phyloP scores from a whole-genome alignment of 35 echinoderm and acorn worm genomes.

The Anneissia japonica region DNA sequence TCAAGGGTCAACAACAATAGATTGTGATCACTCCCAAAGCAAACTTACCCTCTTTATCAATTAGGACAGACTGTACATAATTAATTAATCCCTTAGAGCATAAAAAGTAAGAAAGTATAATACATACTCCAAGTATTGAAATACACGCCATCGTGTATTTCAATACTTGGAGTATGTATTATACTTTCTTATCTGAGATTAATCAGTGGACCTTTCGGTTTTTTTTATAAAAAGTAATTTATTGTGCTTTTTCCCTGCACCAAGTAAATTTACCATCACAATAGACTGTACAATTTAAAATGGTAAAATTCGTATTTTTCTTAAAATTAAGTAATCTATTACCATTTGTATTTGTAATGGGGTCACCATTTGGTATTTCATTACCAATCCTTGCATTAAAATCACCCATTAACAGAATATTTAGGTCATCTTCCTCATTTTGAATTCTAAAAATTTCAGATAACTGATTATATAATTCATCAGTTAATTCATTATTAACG shows the following conservation, averaged over 20 bases:
- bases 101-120: background rate
- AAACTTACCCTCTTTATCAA: too few relatives aligned
- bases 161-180: too few relatives aligned
- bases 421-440: background rate
- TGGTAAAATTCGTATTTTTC: background rate
- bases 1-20: too few relatives aligned
- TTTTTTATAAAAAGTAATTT: too few relatives aligned
- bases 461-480: background rate
- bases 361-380: constrained; percentile 1
- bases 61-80: background rate
- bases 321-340: background rate
- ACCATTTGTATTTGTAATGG: background rate
- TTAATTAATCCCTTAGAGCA: background rate
- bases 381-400: constrained; percentile 2
- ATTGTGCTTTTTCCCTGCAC: background rate
- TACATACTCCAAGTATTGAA: too few relatives aligned
- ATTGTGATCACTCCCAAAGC: too few relatives aligned
- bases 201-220: too few relatives aligned
- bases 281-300: background rate
- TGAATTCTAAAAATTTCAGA: background rate
- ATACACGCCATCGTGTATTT: too few relatives aligned
- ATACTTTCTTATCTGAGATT: too few relatives aligned
- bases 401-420: constrained; percentile 23
- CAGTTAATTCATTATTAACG: background rate
- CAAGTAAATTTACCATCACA: constrained; percentile 14